Evolutionary conservation across 2,797 vertebrate genomes (phyloP).

Genomic region (Aulostomus chinensis): DNA sequence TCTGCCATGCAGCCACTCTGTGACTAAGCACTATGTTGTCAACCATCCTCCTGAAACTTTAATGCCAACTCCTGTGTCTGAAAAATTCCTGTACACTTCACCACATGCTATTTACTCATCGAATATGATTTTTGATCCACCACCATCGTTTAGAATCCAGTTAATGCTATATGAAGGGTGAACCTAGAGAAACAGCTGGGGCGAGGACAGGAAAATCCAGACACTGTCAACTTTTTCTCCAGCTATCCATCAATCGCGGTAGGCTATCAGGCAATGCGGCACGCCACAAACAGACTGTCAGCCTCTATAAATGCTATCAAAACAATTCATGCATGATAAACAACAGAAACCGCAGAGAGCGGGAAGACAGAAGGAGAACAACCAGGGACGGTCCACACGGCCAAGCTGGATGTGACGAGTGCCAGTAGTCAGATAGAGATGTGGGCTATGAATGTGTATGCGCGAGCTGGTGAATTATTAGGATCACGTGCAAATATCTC

Average conservation of each 20-base stretch:
- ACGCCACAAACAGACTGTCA: conserved; percentile 68
- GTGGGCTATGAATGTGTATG: conserved; percentile 14
- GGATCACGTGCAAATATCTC: conserved; percentile 26
- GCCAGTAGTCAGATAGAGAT: conserved; percentile 22
- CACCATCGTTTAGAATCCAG: too few species aligned
- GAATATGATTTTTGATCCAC: conserved; percentile 33
- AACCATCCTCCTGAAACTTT: conserved; percentile 2
- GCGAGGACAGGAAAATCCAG: conserved; percentile 9
- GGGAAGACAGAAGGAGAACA: conserved; percentile 16
- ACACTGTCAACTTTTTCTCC: conserved; percentile 29
- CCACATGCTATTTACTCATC: too few species aligned
- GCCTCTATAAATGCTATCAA: conserved; percentile 62
- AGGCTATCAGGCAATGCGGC: conserved; percentile 56
- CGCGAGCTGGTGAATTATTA: conserved; percentile 17
- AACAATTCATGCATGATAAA: conserved; percentile 62
- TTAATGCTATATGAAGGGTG: conserved; percentile 24
- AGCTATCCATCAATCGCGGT: conserved; percentile 64
- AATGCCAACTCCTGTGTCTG: too few species aligned
- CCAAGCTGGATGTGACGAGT: conserved; percentile 21
- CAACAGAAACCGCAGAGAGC: conserved; percentile 24
- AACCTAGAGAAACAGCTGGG: conserved; percentile 1
- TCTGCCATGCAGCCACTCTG: too few species aligned
- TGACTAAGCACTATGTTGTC: too few species aligned
- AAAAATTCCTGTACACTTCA: too few species aligned
- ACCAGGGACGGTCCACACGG: conserved; percentile 14